Conservation (phyloP, 1,140 invertebrate genomes). For the Heliconius hewitsoni region DNA sequence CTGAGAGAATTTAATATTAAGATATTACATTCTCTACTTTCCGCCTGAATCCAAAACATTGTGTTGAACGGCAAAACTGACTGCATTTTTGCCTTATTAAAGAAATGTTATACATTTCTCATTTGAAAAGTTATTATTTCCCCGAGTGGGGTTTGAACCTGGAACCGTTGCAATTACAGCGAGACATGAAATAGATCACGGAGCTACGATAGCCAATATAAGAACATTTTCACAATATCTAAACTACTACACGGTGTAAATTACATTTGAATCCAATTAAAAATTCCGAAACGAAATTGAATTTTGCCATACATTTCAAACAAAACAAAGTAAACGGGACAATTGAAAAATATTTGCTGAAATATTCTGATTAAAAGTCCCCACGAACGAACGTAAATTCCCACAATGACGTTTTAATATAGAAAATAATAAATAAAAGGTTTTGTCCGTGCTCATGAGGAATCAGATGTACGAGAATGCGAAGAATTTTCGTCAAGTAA, state of each 20-base stretch:
- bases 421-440: background rate
- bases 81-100: too few species aligned
- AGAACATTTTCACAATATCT: background rate
- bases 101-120: too few species aligned
- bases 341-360: constrained; percentile 3
- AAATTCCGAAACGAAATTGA: background rate
- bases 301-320: background rate
- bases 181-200: too few species aligned
- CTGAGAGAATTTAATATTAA: too few species aligned
- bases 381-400: background rate
- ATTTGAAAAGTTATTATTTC: too few species aligned
- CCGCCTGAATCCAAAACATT: too few species aligned
- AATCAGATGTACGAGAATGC: background rate
- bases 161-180: too few species aligned
- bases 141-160: too few species aligned
- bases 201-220: too few species aligned
- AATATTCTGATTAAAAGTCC: constrained; percentile 4
- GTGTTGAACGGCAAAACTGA: too few species aligned
- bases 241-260: background rate
- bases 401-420: background rate
- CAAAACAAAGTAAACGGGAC: background rate
- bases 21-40: too few species aligned
- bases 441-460: background rate
- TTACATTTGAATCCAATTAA: background rate
- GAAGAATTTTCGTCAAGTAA: background rate